Conservation (phyloP, 2,888 invertebrate species). For the Lasioglossum marginatum region DNA sequence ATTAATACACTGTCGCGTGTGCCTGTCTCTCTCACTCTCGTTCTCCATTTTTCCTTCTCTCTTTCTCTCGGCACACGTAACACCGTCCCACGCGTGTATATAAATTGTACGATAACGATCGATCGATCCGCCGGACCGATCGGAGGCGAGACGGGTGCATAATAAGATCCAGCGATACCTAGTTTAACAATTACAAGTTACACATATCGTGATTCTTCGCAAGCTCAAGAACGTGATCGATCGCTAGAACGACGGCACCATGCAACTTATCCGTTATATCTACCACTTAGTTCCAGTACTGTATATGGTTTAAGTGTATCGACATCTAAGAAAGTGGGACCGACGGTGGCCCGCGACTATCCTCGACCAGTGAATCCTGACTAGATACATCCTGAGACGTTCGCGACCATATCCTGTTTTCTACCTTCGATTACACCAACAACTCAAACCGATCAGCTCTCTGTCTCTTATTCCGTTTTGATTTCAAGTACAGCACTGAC, state of each 20-base stretch:
- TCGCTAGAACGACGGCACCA: conserved; percentile 74
- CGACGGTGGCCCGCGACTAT: conserved; percentile 50
- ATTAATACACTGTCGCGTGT: conserved; percentile 58
- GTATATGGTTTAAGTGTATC: conserved; percentile 69
- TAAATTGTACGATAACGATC: conserved; percentile 66
- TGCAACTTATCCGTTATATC: conserved; percentile 70
- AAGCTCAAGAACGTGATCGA: conserved; percentile 71
- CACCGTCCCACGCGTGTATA: conserved; percentile 65
- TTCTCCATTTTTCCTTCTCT: background rate
- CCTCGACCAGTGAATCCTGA: conserved; percentile 62
- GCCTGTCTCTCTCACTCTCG: background rate
- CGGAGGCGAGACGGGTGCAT: conserved; percentile 48
- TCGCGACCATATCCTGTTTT: conserved; percentile 4
- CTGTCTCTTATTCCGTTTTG: background rate
- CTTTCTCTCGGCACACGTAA: conserved; percentile 60
- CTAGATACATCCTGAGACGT: conserved; percentile 71
- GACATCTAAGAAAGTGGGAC: conserved; percentile 66
- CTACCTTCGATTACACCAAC: background rate
- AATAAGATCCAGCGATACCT: conserved; percentile 49
- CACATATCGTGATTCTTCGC: conserved; percentile 51
- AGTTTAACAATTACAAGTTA: conserved; percentile 49
- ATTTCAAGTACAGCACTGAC: conserved; percentile 3
- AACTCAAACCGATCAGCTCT: background rate
- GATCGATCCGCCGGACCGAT: conserved; percentile 31
- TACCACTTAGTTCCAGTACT: conserved; percentile 68